These are phyloP conservation scores for Hestina assimilis DNA, from an alignment of 1,140 invertebrate species.

Conservation along the genomic window DNA sequence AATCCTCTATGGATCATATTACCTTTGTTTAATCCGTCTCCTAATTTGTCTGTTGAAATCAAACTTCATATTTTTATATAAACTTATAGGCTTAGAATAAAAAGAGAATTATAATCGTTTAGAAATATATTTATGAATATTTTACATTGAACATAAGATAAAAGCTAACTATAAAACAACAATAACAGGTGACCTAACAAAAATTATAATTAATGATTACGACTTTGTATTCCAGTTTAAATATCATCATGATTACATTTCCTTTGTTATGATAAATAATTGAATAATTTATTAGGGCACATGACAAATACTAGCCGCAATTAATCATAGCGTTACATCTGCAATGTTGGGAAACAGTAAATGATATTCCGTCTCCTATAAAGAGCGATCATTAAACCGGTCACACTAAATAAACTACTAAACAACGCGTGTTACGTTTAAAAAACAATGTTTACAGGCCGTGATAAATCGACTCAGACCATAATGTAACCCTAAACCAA, in stretches of 20 bases:
- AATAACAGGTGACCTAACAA: no score
- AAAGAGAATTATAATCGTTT: no score
- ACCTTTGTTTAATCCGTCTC: no score
- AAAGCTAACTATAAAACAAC: no score
- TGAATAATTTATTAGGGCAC: constrained; percentile 18
- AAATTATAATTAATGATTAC: not conserved
- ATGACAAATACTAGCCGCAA: constrained; percentile 32
- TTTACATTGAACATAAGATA: no score
- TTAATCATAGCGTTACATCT: constrained; percentile 34
- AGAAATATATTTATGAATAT: no score
- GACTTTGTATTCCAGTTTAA: not conserved
- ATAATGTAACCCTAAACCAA: constrained; percentile 46
- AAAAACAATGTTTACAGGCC: constrained; percentile 58
- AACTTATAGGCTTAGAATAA: no score
- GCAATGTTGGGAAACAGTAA: constrained; percentile 40
- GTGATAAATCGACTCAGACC: constrained; percentile 44
- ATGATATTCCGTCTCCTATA: constrained; percentile 34
- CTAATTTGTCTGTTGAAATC: no score
- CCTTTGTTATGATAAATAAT: constrained; percentile 19
- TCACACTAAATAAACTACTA: constrained; percentile 59
- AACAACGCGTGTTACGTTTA: constrained; percentile 66
- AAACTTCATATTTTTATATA: no score
- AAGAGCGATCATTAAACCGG: constrained; percentile 35
- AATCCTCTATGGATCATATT: no score
- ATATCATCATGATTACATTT: constrained; percentile 1